Percentiles rank a stretch among this genome's conserved stretches.
These are phyloP conservation scores for Torymus tubicola DNA, from an alignment of 2,888 invertebrate species.

Conservation along the genomic window DNA sequence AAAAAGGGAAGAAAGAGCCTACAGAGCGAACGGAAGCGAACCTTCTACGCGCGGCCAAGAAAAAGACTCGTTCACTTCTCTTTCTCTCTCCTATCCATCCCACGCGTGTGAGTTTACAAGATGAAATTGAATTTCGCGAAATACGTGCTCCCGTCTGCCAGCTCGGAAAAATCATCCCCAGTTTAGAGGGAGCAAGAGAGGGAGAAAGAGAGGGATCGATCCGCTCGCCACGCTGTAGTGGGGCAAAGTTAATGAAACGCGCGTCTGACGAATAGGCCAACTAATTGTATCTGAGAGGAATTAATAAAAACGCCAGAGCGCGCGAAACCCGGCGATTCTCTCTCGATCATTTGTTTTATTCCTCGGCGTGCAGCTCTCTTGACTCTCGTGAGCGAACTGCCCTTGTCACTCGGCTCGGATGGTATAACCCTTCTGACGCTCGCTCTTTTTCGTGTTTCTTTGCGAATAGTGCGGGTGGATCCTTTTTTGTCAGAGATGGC, in stretches of 20 bases:
- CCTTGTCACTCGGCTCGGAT: not conserved
- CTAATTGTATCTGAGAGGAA: constrained; percentile 76
- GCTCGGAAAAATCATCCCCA: constrained; percentile 47
- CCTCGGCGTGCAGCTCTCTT: constrained; percentile 56
- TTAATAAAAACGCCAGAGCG: constrained; percentile 74
- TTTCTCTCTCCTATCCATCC: not conserved
- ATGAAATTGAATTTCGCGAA: constrained; percentile 52
- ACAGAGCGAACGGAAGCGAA: not conserved
- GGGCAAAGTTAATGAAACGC: constrained; percentile 74
- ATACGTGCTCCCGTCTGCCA: constrained; percentile 37
- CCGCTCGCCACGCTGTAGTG: constrained; percentile 58
- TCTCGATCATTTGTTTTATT: constrained; percentile 72
- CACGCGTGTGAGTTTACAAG: constrained; percentile 37
- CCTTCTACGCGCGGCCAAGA: too few species aligned
- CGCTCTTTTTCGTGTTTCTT: too few species aligned
- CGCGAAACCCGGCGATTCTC: constrained; percentile 65
- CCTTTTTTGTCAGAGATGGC: too few species aligned
- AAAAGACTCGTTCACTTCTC: too few species aligned
- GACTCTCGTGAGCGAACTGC: not conserved
- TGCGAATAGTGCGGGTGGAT: too few species aligned
- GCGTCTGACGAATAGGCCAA: constrained; percentile 76
- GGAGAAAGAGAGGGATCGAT: constrained; percentile 48
- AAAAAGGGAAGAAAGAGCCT: not conserved
- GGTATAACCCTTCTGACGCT: constrained; percentile 19
- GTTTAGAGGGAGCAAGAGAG: constrained; percentile 2